Evolutionary conservation across 2,113 vertebrate genomes (phyloP).

Genomic region (Mormyrus iriodes): DNA sequence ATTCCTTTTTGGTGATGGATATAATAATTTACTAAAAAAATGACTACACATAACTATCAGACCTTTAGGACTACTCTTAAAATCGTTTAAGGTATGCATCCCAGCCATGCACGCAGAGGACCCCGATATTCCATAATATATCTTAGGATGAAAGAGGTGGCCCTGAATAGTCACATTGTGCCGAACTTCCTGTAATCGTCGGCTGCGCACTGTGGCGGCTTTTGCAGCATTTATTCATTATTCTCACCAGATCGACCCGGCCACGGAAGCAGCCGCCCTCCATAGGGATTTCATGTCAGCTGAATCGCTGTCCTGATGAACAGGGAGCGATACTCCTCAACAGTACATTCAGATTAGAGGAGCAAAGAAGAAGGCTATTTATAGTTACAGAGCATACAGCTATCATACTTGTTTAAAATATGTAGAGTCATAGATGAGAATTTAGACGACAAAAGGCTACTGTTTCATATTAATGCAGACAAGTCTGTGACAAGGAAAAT

Average conservation of each 20-base stretch:
- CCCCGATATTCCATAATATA: neutral
- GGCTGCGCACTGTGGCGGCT: neutral
- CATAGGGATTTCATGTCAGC: neutral
- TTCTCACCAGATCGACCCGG: neutral
- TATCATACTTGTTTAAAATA: neutral
- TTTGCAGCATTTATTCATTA: neutral
- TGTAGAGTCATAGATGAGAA: neutral
- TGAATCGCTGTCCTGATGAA: neutral
- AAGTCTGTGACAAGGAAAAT: neutral
- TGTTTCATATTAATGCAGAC: neutral
- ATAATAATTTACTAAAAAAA: neutral
- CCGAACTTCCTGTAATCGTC: neutral
- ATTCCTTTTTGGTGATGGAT: neutral
- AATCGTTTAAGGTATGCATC: neutral
- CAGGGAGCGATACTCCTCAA: neutral
- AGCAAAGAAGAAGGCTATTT: neutral
- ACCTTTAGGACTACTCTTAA: neutral
- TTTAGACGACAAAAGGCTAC: neutral
- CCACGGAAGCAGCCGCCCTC: neutral
- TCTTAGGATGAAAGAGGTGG: neutral
- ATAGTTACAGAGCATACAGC: neutral
- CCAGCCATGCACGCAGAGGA: neutral
- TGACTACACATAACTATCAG: neutral
- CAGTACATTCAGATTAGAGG: neutral
- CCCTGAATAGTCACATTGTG: slow-evolving; percentile 20